These are phyloP conservation scores for Lomographa bimaculata DNA, from an alignment of 2,888 invertebrate species.

Conservation along the genomic window DNA sequence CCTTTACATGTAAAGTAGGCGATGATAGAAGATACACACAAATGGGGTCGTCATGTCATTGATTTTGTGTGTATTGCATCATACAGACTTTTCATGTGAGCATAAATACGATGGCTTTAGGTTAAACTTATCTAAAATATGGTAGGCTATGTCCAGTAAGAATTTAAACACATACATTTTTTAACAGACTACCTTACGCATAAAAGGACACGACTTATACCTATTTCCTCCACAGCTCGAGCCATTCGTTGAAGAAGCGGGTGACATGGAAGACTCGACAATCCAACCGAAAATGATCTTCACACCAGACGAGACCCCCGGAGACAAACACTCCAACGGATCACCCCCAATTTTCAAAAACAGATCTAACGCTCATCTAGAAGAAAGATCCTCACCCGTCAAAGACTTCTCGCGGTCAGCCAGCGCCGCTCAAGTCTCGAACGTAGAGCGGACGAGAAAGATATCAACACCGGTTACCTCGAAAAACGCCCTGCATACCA, in stretches of 20 bases:
- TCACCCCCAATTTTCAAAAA: constrained; percentile 65
- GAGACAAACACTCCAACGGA: constrained; percentile 55
- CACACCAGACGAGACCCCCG: constrained; percentile 54
- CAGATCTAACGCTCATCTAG: constrained; percentile 49
- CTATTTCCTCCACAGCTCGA: constrained; percentile 57
- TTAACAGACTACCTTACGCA: no score
- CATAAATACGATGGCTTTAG: no score
- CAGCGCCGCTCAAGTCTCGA: constrained; percentile 87
- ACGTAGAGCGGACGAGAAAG: constrained; percentile 64
- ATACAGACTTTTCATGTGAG: no score
- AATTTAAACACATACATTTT: no score
- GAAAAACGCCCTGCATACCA: constrained; percentile 82
- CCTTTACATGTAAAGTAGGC: no score
- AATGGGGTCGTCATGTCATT: no score
- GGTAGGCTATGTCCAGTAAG: no score
- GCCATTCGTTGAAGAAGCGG: constrained; percentile 66
- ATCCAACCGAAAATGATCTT: constrained; percentile 53
- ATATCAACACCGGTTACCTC: constrained; percentile 60
- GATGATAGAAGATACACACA: no score
- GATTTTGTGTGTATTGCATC: no score
- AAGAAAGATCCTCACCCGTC: constrained; percentile 44
- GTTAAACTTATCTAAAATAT: no score
- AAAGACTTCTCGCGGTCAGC: constrained; percentile 85
- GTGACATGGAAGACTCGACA: constrained; percentile 47
- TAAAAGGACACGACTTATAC: background rate